Conservation (phyloP, 2,888 invertebrate species). For the Folsomia candida region DNA sequence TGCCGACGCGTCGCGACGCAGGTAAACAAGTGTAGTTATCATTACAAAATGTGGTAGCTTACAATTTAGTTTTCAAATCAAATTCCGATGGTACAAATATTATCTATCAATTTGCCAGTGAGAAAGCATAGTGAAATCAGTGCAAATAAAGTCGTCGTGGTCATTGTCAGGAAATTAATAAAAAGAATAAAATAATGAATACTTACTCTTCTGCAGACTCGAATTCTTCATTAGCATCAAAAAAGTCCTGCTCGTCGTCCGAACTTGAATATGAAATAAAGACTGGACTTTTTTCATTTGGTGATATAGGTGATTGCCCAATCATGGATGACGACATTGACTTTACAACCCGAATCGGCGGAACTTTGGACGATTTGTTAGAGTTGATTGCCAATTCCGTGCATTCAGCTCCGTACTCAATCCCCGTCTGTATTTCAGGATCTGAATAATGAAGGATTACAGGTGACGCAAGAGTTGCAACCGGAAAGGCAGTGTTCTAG, state of each 20-base stretch:
- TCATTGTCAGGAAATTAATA: not conserved
- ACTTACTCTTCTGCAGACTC: conserved; percentile 39
- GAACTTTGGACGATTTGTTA: conserved; percentile 17
- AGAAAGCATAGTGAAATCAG: too few species aligned
- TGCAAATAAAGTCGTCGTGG: too few species aligned
- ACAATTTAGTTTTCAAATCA: too few species aligned
- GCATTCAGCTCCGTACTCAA: conserved; percentile 47
- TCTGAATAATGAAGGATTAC: conserved; percentile 49
- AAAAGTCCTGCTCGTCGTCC: conserved; percentile 83
- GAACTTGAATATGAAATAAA: conserved; percentile 92
- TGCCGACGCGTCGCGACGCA: too few species aligned
- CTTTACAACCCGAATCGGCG: conserved; percentile 4
- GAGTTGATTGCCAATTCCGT: conserved; percentile 40
- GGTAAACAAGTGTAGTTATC: too few species aligned
- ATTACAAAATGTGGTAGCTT: too few species aligned
- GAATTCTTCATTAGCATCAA: conserved; percentile 77
- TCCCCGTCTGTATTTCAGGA: conserved; percentile 48
- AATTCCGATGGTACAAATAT: too few species aligned
- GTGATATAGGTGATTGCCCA: conserved; percentile 46
- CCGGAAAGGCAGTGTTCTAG: conserved; percentile 49
- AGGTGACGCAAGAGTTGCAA: conserved; percentile 43
- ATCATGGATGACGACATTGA: conserved; percentile 20
- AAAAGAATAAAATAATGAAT: not conserved
- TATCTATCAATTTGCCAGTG: too few species aligned
- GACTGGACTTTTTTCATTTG: conserved; percentile 46